Percentiles rank a stretch among this genome's conserved stretches.
Conservation (phyloP, 2,797 vertebrate species). For the Argya squamiceps region DNA sequence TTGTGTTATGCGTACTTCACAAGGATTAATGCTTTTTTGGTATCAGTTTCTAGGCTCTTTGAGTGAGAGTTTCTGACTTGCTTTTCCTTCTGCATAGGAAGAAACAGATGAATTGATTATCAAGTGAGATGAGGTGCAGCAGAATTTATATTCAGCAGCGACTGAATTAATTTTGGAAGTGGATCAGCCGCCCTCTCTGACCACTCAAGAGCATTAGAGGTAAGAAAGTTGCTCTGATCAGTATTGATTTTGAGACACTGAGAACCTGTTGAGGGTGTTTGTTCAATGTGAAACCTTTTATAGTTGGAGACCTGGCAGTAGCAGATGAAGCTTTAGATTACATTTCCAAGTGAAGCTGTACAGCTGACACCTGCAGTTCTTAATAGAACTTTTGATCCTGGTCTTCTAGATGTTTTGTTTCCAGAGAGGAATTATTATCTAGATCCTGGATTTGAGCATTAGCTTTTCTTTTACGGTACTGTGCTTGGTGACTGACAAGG, state of each 20-base stretch:
- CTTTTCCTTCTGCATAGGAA: slow-evolving; percentile 42
- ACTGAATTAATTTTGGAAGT: slow-evolving; percentile 76
- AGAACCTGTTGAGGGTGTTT: background rate
- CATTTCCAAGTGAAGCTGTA: background rate
- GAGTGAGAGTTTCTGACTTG: background rate
- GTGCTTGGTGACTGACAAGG: background rate
- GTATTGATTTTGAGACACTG: background rate
- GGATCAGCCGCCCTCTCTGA: slow-evolving; percentile 67
- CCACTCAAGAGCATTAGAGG: slow-evolving; percentile 71
- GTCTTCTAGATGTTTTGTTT: background rate
- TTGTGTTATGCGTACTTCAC: background rate
- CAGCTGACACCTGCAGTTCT: background rate
- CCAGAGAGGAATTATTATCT: background rate
- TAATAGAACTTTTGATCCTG: background rate
- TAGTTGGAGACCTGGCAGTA: background rate
- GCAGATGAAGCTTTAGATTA: background rate
- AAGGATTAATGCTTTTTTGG: background rate
- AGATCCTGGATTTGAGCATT: background rate
- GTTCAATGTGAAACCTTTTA: background rate
- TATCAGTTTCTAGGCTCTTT: background rate
- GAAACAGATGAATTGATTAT: slow-evolving; percentile 69
- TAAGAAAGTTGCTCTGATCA: slow-evolving; percentile 1
- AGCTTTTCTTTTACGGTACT: background rate
- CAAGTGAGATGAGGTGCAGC: slow-evolving; percentile 71
- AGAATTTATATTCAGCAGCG: slow-evolving; percentile 53